A percentile compares a stretch with the other conserved stretches of the same genome.
phyloP scores from a whole-genome alignment of 2,797 vertebrate genomes.

The Siniperca obscura region DNA sequence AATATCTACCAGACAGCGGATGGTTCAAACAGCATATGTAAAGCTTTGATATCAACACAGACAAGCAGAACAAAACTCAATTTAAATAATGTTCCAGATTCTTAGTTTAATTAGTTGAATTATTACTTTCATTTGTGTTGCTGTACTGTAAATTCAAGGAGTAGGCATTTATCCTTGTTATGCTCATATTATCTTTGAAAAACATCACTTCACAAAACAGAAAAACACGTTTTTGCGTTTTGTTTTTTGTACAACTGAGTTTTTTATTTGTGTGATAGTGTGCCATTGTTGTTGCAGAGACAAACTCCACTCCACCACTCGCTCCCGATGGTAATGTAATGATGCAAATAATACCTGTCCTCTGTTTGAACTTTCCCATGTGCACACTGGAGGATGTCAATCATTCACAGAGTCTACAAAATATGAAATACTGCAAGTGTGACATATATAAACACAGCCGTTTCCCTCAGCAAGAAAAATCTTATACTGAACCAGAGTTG shows the following conservation, averaged over 20 bases:
- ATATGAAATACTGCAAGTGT: constrained; percentile 41
- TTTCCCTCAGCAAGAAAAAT: constrained; percentile 64
- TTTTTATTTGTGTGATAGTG: constrained; percentile 52
- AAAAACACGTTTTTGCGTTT: background rate
- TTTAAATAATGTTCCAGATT: constrained; percentile 17
- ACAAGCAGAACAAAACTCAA: constrained; percentile 9
- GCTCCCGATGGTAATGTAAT: constrained; percentile 50
- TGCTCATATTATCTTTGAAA: background rate
- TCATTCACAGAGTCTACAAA: constrained; percentile 56
- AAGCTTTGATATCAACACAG: constrained; percentile 33
- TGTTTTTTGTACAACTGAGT: constrained; percentile 11
- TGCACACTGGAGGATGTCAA: constrained; percentile 61
- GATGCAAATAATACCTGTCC: constrained; percentile 66
- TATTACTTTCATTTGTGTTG: constrained; percentile 8
- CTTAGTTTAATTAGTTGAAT: constrained; percentile 17
- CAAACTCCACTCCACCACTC: constrained; percentile 25
- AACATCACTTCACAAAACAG: background rate
- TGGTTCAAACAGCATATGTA: constrained; percentile 24
- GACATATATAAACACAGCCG: constrained; percentile 56
- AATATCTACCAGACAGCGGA: background rate
- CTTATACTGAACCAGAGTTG: constrained; percentile 53
- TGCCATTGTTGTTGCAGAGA: constrained; percentile 34
- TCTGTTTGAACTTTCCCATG: constrained; percentile 65
- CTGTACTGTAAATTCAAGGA: background rate
- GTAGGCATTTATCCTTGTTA: background rate